Evolutionary conservation across 2,888 invertebrate genomes (phyloP), one percentile per base, ranked within the genome.

Genomic region (Drosophila histrio): DNA sequence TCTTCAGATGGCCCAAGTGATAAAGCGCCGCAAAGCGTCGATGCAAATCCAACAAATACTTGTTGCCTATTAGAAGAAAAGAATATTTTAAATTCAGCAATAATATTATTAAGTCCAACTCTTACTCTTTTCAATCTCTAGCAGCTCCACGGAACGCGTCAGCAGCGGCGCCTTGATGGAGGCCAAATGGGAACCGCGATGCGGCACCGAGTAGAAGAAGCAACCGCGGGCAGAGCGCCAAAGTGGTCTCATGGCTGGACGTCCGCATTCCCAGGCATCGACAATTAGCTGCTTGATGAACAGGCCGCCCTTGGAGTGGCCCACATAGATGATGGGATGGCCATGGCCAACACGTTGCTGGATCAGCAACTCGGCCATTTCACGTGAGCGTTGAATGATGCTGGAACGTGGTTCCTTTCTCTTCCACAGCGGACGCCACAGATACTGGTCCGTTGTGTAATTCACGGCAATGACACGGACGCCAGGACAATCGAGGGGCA

Each of bases 191-290:
- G 97, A 96, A 1, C 97, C 97, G 13, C 94, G 93, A 91, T 97
- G 97, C 0, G 97, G 97, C 6, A 97, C 97, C 38, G 97, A 96
- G 91, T 96, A 97, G 92, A 97, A 97, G 92, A 97, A 94, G 68
- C 96, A 94, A 0, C 94, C 95, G 4, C 92, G 92, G 6, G 95
- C 94, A 24, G 92, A 92, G 0, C 89, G 77, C 92, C 94, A 95
- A 0, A 95, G 90, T 1, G 92, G 91, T 5, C 89, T 89, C 52
- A 92, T 89, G 41, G 92, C 89, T 6, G 91, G 87, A 0, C 91
- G 75, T 0, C 93, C 92, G 44, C 93, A 92, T 75, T 93, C 93
- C 91, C 92, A 93, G 44, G 93, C 93, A 91, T 95, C 94, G 26
- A 95, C 93, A 41, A 97, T 93, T 54, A 97, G 95, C 91, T 97